Percentiles rank a stretch among this genome's conserved stretches.
phyloP scores from a whole-genome alignment of 2,113 vertebrate genomes.

The Aix galericulata region DNA sequence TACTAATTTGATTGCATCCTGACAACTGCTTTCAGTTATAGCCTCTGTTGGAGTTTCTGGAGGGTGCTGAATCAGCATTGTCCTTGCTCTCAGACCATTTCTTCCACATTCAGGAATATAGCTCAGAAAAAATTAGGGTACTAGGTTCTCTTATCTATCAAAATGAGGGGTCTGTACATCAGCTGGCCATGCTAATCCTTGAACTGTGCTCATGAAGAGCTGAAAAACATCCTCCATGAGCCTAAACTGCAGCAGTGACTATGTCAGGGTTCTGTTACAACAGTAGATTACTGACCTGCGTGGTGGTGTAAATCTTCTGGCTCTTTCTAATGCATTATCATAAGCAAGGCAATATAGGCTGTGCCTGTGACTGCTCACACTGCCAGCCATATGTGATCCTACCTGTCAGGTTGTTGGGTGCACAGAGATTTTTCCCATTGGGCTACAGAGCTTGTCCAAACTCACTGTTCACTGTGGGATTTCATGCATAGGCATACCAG shows the following conservation, averaged over 20 bases:
- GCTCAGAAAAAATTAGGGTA: neutral
- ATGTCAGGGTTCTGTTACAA: neutral
- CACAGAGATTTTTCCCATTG: neutral
- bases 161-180: neutral
- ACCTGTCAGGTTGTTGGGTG: neutral
- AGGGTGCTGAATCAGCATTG: neutral
- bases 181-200: neutral
- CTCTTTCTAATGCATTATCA: neutral
- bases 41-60: neutral
- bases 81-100: neutral
- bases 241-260: neutral
- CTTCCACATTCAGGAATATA: neutral
- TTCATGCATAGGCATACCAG: neutral
- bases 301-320: neutral
- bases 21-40: neutral
- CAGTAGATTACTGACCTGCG: neutral
- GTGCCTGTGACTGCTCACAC: neutral
- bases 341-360: neutral
- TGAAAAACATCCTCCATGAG: neutral
- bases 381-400: rapidly evolving
- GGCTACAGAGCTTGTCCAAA: neutral
- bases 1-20: neutral
- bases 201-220: neutral
- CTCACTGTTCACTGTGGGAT: neutral
- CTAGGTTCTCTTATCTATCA: neutral